These are phyloP conservation scores for Pseudopodoces humilis DNA, from an alignment of 2,113 vertebrate species.

Conservation along the genomic window DNA sequence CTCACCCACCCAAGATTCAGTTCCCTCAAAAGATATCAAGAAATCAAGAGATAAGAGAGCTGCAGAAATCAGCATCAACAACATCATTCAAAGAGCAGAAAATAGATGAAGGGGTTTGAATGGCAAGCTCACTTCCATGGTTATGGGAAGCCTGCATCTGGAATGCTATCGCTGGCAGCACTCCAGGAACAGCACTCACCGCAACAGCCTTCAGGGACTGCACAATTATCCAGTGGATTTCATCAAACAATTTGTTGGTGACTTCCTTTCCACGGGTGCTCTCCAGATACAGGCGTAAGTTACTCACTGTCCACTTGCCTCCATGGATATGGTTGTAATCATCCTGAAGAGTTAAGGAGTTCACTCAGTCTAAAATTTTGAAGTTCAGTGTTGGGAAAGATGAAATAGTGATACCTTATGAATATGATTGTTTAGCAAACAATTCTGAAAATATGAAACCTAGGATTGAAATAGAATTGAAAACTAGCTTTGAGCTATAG, in stretches of 20 bases:
- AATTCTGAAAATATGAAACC: too few relatives aligned
- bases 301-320: constrained; percentile 97
- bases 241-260: constrained; percentile 91
- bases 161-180: background rate
- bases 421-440: too few relatives aligned
- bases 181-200: constrained; percentile 74
- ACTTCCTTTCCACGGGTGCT: constrained; percentile 95
- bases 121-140: background rate
- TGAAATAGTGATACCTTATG: too few relatives aligned
- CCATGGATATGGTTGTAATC: constrained; percentile 98
- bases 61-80: background rate
- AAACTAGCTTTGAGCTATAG: too few relatives aligned
- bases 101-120: background rate
- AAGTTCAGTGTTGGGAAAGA: background rate
- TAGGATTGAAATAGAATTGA: too few relatives aligned
- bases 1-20: background rate
- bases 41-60: background rate
- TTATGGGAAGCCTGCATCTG: background rate
- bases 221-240: constrained; percentile 98
- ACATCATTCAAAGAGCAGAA: background rate
- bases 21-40: background rate
- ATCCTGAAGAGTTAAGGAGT: constrained; percentile 77
- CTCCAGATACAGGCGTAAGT: constrained; percentile 93
- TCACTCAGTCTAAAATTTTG: background rate
- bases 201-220: constrained; percentile 96